Conservation (phyloP, 92 coral and sea anemone species). For the Plumapathes pennacea region DNA sequence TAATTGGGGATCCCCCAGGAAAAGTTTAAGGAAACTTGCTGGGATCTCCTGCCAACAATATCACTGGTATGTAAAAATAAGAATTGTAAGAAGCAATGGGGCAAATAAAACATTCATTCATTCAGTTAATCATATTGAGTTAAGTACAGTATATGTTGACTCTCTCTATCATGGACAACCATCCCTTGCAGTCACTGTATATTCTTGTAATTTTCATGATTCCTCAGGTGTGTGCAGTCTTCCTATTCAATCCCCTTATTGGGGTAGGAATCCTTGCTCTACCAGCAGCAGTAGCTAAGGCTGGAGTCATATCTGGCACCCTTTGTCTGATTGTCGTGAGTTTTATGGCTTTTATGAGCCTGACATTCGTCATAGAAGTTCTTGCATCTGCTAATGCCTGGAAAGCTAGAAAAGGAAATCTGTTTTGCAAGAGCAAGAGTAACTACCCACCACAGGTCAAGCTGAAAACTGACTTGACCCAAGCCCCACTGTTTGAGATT, state of each 20-base stretch:
- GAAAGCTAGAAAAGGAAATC: conserved; percentile 22
- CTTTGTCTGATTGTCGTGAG: conserved; percentile 52
- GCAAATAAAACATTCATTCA: no score
- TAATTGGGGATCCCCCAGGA: no score
- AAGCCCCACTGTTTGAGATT: conserved; percentile 67
- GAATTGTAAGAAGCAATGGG: no score
- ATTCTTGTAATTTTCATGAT: background rate
- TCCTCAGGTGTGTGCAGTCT: conserved; percentile 65
- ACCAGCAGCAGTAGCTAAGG: conserved; percentile 74
- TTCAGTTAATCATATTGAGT: no score
- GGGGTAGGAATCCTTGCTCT: conserved; percentile 82
- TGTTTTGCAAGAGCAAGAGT: no score
- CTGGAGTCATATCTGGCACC: conserved; percentile 66
- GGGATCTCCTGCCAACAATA: no score
- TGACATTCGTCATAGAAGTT: conserved; percentile 68
- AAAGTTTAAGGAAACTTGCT: no score
- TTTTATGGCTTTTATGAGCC: conserved; percentile 65
- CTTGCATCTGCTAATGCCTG: conserved; percentile 77
- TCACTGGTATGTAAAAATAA: no score
- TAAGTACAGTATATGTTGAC: no score
- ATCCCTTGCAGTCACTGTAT: no score
- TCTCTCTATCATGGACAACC: no score
- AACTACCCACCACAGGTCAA: conserved; percentile 27
- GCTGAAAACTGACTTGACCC: conserved; percentile 23
- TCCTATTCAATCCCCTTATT: conserved; percentile 66